Conservation (phyloP, 2,797 vertebrate genomes). For the Neosalanx taihuensis region DNA sequence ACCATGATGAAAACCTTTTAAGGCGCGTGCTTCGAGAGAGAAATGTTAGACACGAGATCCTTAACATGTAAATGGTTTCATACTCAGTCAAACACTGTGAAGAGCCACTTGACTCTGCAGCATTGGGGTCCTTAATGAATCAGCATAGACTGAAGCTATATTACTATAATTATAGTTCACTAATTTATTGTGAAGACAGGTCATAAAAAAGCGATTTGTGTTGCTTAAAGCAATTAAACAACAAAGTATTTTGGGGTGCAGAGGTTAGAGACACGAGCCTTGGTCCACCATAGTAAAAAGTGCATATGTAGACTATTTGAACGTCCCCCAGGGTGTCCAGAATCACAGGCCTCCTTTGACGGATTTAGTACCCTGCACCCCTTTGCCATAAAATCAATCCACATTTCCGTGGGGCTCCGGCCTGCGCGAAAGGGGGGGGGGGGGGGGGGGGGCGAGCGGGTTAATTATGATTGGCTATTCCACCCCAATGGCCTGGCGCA, state of each 20-base stretch:
- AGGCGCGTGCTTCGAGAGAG: not conserved
- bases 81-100: too few relatives aligned
- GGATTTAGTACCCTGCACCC: constrained; percentile 50
- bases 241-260: not conserved
- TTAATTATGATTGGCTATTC: constrained; percentile 65
- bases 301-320: too few relatives aligned
- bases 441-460: constrained; percentile 45
- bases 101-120: too few relatives aligned
- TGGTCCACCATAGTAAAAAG: not conserved
- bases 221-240: not conserved
- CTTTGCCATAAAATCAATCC: constrained; percentile 63
- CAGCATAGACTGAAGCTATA: too few relatives aligned
- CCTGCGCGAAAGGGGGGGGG: too few relatives aligned
- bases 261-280: not conserved
- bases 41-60: not conserved
- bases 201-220: too few relatives aligned
- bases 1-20: not conserved
- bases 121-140: too few relatives aligned
- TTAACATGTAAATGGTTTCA: too few relatives aligned
- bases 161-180: too few relatives aligned
- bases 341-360: constrained; percentile 37
- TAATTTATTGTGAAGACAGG: too few relatives aligned
- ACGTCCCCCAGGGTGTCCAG: constrained; percentile 17
- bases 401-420: constrained; percentile 57
- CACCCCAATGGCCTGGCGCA: constrained; percentile 31